Conservation (phyloP, 2,797 vertebrate species). For the Simalia tracyae region DNA sequence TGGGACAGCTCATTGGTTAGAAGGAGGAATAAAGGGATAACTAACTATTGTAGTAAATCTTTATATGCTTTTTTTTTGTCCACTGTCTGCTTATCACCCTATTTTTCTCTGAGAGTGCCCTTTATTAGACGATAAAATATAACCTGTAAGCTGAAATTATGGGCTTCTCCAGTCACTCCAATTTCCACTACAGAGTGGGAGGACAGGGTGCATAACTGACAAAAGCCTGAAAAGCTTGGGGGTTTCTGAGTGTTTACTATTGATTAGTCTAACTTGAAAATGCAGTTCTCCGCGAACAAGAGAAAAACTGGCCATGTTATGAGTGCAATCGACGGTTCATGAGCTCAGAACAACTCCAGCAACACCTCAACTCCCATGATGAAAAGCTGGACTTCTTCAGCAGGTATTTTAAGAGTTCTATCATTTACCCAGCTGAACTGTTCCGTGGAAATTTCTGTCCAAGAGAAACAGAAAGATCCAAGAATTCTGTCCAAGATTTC, state of each 20-base stretch:
- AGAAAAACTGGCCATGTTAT: constrained; percentile 98
- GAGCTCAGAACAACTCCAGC: constrained; percentile 96
- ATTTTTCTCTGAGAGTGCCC: background rate
- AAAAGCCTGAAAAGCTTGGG: background rate
- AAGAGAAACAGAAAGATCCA: background rate
- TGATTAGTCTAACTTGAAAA: constrained; percentile 47
- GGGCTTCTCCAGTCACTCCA: background rate
- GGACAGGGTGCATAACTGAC: background rate
- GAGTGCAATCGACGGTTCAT: constrained; percentile 95
- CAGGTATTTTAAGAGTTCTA: constrained; percentile 76
- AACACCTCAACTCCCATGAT: constrained; percentile 96
- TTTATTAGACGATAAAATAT: background rate
- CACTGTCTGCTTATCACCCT: background rate
- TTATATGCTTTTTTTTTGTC: background rate
- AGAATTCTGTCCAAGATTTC: background rate
- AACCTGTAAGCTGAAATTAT: background rate
- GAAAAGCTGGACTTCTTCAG: constrained; percentile 91
- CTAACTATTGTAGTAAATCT: background rate
- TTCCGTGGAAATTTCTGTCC: background rate
- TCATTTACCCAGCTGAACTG: background rate
- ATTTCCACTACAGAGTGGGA: constrained; percentile 22
- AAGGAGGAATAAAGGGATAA: background rate
- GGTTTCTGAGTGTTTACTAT: constrained; percentile 25
- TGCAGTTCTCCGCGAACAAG: constrained; percentile 91
- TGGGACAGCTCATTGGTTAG: background rate